Evolutionary conservation across 2,888 invertebrate species (phyloP), one percentile per base, ranked within the genome.

Genomic region (Craniophora ligustri): DNA sequence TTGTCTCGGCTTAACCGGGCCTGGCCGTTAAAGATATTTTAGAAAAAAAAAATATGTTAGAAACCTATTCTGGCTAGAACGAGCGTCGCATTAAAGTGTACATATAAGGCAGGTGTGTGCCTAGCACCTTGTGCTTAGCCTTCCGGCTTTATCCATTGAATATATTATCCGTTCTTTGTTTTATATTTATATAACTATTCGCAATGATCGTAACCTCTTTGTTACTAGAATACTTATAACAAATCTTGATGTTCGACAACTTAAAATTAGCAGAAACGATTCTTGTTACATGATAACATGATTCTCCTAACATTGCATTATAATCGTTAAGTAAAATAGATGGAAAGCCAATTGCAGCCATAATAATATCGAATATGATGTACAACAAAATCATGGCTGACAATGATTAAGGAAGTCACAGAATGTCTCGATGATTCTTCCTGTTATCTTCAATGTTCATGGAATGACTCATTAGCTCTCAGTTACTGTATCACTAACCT

Each of bases 61-160:
- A 71, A 59, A 66, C 42, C 54, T 40, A 65, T 59, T 58, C 64
- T 72, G 62, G 72, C 71, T 72, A 75, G 69, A 61, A 62, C 65
- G 66, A 76, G 63, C 54, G 64, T 68, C 77, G 76, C 73, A 75
- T 70, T 79, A 79, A 77, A 75, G 65, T 73, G 28, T 64, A 66
- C 62, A 23, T 71, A 64, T 70, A 72, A 64, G 78, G 84, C 91
- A 91, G 91, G 88, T 91, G 91, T 68, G 56, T 67, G 62, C 49
- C 72, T 74, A 81, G 74, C 91, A 92, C 89, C 90, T 91, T 91
- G 89, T 85, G 79, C 72, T 69, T 76, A 79, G 78, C 81, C 88
- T 90, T 91, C 88, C 87, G 85, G 83, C 82, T 86, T 75, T 82
- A 81, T 84, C 75, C 71, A 78, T 74, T 79, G 84, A 86, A 86